Conservation (phyloP, 2,888 invertebrate genomes). For the Cyclophora punctaria region DNA sequence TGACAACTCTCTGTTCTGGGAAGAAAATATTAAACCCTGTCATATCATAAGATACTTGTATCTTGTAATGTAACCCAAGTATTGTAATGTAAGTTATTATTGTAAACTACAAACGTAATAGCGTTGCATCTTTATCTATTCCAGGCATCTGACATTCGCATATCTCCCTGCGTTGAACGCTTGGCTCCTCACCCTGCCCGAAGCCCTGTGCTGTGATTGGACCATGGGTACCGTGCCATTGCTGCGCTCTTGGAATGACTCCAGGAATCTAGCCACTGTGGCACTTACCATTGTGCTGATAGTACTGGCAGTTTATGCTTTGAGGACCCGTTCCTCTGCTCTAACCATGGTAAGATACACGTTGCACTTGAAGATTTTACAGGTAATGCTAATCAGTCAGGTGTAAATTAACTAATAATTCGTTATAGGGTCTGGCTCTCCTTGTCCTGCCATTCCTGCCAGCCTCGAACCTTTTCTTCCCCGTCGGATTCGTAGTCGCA, state of each 20-base stretch:
- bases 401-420: background rate
- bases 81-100: background rate
- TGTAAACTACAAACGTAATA: background rate
- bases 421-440: constrained; percentile 84
- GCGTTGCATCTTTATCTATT: constrained; percentile 8
- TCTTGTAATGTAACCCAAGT: too few species aligned
- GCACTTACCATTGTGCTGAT: constrained; percentile 78
- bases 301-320: constrained; percentile 69
- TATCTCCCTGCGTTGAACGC: constrained; percentile 93
- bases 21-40: too few species aligned
- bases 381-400: too few species aligned
- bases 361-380: too few species aligned
- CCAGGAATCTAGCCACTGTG: constrained; percentile 87
- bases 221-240: constrained; percentile 97
- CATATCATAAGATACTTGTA: too few species aligned
- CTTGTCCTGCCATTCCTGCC: constrained; percentile 94
- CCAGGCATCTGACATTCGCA: constrained; percentile 91
- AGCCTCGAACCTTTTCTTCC: constrained; percentile 97
- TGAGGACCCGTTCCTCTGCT: constrained; percentile 58
- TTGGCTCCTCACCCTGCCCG: constrained; percentile 92
- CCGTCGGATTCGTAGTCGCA: constrained; percentile 97
- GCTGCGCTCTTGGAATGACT: constrained; percentile 85
- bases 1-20: too few species aligned
- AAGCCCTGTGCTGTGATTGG: constrained; percentile 97
- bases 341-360: constrained; percentile 56